Percentiles rank a stretch among this genome's conserved stretches.
Evolutionary conservation across 2,797 vertebrate genomes (phyloP).

Genomic region (Sternotherus odoratus): DNA sequence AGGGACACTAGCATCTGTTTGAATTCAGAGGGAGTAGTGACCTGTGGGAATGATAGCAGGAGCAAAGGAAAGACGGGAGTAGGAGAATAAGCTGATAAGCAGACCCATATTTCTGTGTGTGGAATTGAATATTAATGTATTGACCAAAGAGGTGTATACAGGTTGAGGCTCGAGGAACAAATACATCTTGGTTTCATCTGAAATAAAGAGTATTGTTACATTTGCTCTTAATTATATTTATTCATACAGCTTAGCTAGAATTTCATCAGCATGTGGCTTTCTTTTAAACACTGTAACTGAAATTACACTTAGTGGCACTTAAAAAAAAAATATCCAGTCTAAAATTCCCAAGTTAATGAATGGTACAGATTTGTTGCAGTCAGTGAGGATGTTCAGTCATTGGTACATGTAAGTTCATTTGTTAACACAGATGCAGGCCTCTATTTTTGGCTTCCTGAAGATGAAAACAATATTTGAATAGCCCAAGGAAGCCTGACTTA

Average conservation of each 20-base stretch:
- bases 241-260: neutral
- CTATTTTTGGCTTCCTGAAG: neutral
- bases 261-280: neutral
- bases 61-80: neutral
- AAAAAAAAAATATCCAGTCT: neutral
- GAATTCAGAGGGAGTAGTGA: neutral
- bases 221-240: neutral
- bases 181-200: fast-evolving
- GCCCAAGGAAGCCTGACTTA: neutral
- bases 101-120: neutral
- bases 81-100: neutral
- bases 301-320: neutral
- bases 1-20: fast-evolving
- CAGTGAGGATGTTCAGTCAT: neutral
- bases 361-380: neutral
- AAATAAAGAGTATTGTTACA: neutral
- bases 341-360: neutral
- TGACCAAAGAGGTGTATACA: neutral
- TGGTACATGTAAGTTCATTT: neutral
- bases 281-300: neutral
- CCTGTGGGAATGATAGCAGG: neutral
- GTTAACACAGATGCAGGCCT: neutral
- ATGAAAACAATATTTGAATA: neutral
- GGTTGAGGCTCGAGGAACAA: neutral
- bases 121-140: neutral